phyloP scores from a whole-genome alignment of 1,140 invertebrate genomes.

The Diorhabda sublineata region DNA sequence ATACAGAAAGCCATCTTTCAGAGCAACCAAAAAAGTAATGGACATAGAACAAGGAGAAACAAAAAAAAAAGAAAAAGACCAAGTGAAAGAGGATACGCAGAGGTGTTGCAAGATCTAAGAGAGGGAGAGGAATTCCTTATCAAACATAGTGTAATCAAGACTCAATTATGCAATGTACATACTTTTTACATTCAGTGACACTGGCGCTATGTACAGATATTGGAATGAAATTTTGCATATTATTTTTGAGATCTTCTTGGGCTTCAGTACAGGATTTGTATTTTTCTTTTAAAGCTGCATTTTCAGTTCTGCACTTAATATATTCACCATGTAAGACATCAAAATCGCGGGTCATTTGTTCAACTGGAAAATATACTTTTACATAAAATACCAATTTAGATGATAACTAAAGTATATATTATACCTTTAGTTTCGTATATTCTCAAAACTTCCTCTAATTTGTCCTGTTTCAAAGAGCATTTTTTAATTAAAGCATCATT shows the following conservation, averaged over 20 bases:
- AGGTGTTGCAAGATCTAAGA: too few relatives aligned
- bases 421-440: conserved; percentile 56
- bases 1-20: too few relatives aligned
- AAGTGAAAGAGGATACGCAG: too few relatives aligned
- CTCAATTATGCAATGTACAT: background rate
- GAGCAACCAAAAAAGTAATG: too few relatives aligned
- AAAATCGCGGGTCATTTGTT: conserved; percentile 56
- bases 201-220: conserved; percentile 52
- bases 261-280: conserved; percentile 51
- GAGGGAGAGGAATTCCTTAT: too few relatives aligned
- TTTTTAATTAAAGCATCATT: conserved; percentile 55
- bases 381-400: background rate
- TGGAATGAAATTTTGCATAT: conserved; percentile 53
- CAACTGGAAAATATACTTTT: conserved; percentile 44
- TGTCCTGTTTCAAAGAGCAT: conserved; percentile 54
- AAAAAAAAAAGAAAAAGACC: too few relatives aligned
- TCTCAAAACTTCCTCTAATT: conserved; percentile 56
- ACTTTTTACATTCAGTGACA: conserved; percentile 60
- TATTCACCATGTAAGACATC: conserved; percentile 57
- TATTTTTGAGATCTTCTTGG: conserved; percentile 53
- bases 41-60: too few relatives aligned
- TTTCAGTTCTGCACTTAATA: conserved; percentile 51
- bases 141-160: too few relatives aligned
- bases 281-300: conserved; percentile 54
- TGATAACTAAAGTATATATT: background rate